Evolutionary conservation across 2,888 invertebrate species (phyloP).

Genomic region (Glyphotaelius pellucidus): DNA sequence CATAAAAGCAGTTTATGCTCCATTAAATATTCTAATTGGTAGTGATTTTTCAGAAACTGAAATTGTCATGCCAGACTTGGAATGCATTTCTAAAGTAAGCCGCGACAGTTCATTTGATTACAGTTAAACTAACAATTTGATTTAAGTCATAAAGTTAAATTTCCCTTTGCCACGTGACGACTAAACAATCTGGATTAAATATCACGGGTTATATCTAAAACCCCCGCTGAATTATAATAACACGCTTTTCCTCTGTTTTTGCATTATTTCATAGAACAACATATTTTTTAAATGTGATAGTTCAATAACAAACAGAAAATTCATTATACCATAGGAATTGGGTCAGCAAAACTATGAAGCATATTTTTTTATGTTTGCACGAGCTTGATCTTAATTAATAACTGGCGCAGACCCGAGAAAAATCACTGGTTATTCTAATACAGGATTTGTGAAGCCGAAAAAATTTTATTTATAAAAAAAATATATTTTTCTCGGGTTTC

Average conservation of each 20-base stretch:
- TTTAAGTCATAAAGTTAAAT: conserved; percentile 32
- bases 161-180: conserved; percentile 8
- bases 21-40: conserved; percentile 2
- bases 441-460: too few relatives aligned
- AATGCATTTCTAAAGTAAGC: neutral
- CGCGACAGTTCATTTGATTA: conserved; percentile 12
- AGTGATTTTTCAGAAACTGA: neutral
- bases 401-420: too few relatives aligned
- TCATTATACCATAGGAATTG: neutral
- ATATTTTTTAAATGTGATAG: neutral
- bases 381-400: too few relatives aligned
- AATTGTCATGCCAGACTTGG: neutral
- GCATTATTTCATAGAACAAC: neutral
- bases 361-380: too few relatives aligned
- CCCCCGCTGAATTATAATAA: neutral
- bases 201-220: neutral
- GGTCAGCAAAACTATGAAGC: neutral
- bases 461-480: too few relatives aligned
- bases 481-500: too few relatives aligned
- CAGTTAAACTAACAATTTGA: neutral
- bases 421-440: too few relatives aligned
- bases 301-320: neutral
- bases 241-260: neutral
- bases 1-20: neutral
- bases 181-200: neutral